Conservation (phyloP, 2,113 vertebrate species). For the Ceratotherium simum region DNA sequence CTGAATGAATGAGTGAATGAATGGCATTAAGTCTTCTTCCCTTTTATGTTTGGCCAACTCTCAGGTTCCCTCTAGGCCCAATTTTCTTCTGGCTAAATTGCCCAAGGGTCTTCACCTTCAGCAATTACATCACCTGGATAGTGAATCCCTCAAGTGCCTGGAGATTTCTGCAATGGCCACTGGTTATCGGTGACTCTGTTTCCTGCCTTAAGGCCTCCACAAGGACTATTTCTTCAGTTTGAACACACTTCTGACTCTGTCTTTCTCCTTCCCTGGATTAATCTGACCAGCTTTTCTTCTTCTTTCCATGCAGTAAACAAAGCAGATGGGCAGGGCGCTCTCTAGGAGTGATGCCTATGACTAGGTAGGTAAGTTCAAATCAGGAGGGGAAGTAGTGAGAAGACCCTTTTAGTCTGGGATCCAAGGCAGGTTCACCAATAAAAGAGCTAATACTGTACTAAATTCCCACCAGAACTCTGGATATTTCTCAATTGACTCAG, state of each 20-base stretch:
- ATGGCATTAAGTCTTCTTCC: not conserved
- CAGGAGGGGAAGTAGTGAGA: not conserved
- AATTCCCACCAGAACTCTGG: not conserved
- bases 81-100: conserved; percentile 16
- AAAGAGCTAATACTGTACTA: not conserved
- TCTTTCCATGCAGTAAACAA: not conserved
- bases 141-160: not conserved
- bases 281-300: not conserved
- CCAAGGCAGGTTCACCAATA: not conserved
- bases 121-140: not conserved
- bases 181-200: not conserved
- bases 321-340: not conserved
- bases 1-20: not conserved
- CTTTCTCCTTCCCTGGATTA: not conserved
- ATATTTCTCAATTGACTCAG: not conserved
- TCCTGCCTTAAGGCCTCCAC: not conserved
- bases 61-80: not conserved
- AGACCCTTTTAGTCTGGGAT: not conserved
- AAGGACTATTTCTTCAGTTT: not conserved
- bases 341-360: not conserved
- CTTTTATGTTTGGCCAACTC: not conserved
- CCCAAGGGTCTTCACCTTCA: not conserved
- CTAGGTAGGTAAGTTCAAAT: not conserved
- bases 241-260: not conserved
- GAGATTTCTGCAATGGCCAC: not conserved